Evolutionary conservation across 2,888 invertebrate genomes (phyloP).

Genomic region (Netelia melanura): DNA sequence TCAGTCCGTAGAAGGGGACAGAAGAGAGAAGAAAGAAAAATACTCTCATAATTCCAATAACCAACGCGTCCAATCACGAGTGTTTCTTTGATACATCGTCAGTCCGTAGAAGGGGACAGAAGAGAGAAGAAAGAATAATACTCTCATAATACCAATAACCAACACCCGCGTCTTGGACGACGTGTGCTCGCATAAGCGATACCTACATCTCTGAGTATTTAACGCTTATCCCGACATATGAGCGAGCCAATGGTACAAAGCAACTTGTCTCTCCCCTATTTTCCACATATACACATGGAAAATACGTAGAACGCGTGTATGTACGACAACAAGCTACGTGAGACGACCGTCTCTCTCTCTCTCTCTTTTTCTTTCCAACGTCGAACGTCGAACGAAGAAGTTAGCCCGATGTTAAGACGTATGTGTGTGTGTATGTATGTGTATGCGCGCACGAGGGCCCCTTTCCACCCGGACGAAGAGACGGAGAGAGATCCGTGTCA

Average conservation of each 20-base stretch:
- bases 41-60: background rate
- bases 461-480: constrained; percentile 73
- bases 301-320: background rate
- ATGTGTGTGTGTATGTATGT: constrained; percentile 21
- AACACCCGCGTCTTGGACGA: background rate
- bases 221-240: background rate
- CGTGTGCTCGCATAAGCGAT: background rate
- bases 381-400: constrained; percentile 36
- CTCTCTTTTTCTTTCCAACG: background rate
- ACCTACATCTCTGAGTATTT: background rate
- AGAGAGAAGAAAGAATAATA: background rate
- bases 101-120: background rate
- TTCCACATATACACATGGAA: background rate
- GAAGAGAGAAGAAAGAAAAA: background rate
- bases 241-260: background rate
- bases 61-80: background rate
- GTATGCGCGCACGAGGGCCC: constrained; percentile 61
- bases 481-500: constrained; percentile 78
- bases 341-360: background rate
- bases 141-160: background rate
- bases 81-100: background rate
- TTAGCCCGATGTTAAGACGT: constrained; percentile 15
- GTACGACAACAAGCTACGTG: background rate
- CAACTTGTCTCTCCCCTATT: too few relatives aligned
- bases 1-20: background rate